phyloP scores from a whole-genome alignment of 1,140 invertebrate genomes.

The Cydia strobilella region DNA sequence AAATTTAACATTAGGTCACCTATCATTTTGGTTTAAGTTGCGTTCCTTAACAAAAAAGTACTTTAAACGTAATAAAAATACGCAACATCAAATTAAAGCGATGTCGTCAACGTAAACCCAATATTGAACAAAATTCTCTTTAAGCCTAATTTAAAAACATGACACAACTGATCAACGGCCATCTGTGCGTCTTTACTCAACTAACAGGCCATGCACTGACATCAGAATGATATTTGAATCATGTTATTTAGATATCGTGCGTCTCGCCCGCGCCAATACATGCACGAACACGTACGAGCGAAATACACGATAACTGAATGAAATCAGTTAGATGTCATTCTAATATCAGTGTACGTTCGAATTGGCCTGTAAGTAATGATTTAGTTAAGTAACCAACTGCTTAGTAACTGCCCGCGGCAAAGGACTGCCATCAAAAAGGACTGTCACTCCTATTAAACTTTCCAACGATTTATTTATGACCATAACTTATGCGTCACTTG shows the following conservation, averaged over 20 bases:
- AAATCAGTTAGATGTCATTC: too few species aligned
- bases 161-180: not conserved
- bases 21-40: too few species aligned
- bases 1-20: too few species aligned
- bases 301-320: too few species aligned
- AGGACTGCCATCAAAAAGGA: conserved; percentile 7
- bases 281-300: too few species aligned
- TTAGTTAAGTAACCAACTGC: conserved; percentile 5
- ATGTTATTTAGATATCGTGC: too few species aligned
- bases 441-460: not conserved
- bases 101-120: not conserved
- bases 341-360: too few species aligned
- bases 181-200: not conserved
- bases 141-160: not conserved
- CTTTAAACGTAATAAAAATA: not conserved
- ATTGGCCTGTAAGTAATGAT: not conserved
- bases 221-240: too few species aligned
- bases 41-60: not conserved
- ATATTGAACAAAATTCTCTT: not conserved
- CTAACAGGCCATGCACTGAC: too few species aligned
- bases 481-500: conserved; percentile 12
- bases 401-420: conserved; percentile 8
- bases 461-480: not conserved
- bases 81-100: conserved; percentile 3
- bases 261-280: too few species aligned